Base-by-base conservation (phyloP, 2,113 vertebrate genomes). In the Pithys albifrons region DNA sequence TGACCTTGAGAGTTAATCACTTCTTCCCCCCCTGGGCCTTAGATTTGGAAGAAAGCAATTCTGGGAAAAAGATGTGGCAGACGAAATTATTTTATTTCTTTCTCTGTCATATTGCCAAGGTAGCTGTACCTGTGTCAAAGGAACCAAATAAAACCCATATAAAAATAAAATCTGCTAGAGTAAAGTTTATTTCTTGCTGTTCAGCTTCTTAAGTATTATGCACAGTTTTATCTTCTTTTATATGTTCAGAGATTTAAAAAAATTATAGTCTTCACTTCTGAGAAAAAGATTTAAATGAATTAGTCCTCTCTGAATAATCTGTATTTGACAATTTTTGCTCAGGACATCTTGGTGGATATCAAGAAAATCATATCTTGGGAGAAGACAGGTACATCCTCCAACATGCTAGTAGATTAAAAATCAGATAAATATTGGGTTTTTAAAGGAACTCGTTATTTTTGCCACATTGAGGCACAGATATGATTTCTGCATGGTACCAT, bases 1-100 rank as follows among this genome's bases (percentile, higher is more conserved):
- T 84, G 65, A 93, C 79, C 83, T 92, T 88, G 72, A 39, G 79
- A 91, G 27, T 66, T 95, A 88, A 93, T 84, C 46, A 74, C 25
- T 83, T 84, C 83, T 94, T 95, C 59, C 79, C 94, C 94, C 51
- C 81, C 85, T 86, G 86, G 69, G 79, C 64, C 69, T 90, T 91
- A 93, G 59, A 86, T 88, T 95, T 64, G 43, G 69, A 94, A 74
- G 37, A 93, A 93, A 81, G 59, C 92, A 77, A 89, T 94, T 91
- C 55, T 77, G 48, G 17, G 43, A 19, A 80, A 90, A 92, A 86
- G 71, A 92, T 48, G 71, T 95, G 55, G 80, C 80, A 81, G 76
- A 88, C n/a, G 4, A 86, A 92, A 85, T 90, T 76, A 69, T 69
- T 94, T 95, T 93, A 55, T 81, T 94, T 89, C 37, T 93, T 93